Conservation (phyloP, 2,888 invertebrate species). For the Venustoraphidia nigricollis region DNA sequence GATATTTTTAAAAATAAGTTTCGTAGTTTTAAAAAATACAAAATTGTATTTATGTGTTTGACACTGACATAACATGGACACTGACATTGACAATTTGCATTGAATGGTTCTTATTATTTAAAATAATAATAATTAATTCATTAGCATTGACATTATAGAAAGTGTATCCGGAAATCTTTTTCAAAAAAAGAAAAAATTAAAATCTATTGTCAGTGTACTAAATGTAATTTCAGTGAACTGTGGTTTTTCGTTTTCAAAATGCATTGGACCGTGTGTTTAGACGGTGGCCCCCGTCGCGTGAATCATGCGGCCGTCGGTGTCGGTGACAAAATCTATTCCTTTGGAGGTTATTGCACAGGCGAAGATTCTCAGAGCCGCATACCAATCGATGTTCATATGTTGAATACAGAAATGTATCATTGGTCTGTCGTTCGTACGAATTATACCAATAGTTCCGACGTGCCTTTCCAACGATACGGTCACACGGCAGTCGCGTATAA, state of each 20-base stretch:
- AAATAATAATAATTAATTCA: no score
- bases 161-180: no score
- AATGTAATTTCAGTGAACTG: no score
- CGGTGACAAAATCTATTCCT: conserved; percentile 67
- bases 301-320: conserved; percentile 84
- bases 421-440: conserved; percentile 40
- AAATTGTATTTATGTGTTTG: no score
- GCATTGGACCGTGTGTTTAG: conserved; percentile 74
- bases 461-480: conserved; percentile 78
- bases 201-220: no score
- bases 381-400: conserved; percentile 74
- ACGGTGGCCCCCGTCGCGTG: conserved; percentile 81
- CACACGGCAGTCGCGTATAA: conserved; percentile 77
- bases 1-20: no score
- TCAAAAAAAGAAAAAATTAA: no score
- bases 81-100: no score
- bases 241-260: conserved; percentile 26
- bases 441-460: conserved; percentile 29
- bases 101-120: no score
- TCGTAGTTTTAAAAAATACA: no score
- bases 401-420: conserved; percentile 55
- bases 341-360: conserved; percentile 83
- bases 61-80: no score
- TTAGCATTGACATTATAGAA: no score
- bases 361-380: conserved; percentile 59